A percentile compares a stretch with the other conserved stretches of the same genome.
Conservation (phyloP, 2,797 vertebrate species). For the Bovichtus diacanthus region DNA sequence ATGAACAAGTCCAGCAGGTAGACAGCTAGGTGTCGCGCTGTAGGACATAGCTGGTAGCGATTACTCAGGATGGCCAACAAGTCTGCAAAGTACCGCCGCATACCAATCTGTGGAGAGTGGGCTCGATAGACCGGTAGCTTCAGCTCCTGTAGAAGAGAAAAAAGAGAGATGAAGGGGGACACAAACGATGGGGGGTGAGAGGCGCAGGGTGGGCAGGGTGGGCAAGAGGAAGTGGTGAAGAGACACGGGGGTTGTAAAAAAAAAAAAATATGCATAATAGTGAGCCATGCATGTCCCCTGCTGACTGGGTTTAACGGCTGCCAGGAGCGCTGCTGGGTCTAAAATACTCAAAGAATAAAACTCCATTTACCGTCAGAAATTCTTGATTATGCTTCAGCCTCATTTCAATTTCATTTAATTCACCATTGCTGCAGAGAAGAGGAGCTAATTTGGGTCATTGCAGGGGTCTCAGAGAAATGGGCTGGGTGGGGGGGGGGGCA, state of each 20-base stretch:
- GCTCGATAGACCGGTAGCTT: slow-evolving; percentile 90
- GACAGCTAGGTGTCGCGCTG: slow-evolving; percentile 90
- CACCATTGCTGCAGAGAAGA: slow-evolving; percentile 37
- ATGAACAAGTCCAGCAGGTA: slow-evolving; percentile 93
- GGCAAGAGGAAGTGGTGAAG: slow-evolving; percentile 51
- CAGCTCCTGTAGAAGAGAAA: slow-evolving; percentile 85
- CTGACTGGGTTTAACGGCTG: slow-evolving; percentile 42
- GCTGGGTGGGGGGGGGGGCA: not conserved
- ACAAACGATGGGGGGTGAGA: slow-evolving; percentile 19
- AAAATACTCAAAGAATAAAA: slow-evolving; percentile 35
- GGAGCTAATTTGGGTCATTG: slow-evolving; percentile 75
- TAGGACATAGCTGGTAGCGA: slow-evolving; percentile 89
- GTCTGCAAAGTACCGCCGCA: slow-evolving; percentile 92
- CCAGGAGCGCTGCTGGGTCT: slow-evolving; percentile 34
- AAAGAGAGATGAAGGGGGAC: slow-evolving; percentile 4
- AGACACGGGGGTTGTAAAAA: slow-evolving; percentile 46
- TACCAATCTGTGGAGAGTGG: slow-evolving; percentile 91
- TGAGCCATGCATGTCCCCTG: slow-evolving; percentile 47
- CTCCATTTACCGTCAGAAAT: slow-evolving; percentile 30
- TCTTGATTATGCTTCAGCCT: slow-evolving; percentile 30
- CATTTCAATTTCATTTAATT: slow-evolving; percentile 57
- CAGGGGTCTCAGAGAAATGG: slow-evolving; percentile 66
- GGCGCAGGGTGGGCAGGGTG: slow-evolving; percentile 50
- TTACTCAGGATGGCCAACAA: slow-evolving; percentile 90
- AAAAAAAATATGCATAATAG: slow-evolving; percentile 66